A percentile compares a stretch with the other conserved stretches of the same genome.
Evolutionary conservation across 92 coral and sea anemone genomes (phyloP).

Genomic region (Zoanthus sociatus): DNA sequence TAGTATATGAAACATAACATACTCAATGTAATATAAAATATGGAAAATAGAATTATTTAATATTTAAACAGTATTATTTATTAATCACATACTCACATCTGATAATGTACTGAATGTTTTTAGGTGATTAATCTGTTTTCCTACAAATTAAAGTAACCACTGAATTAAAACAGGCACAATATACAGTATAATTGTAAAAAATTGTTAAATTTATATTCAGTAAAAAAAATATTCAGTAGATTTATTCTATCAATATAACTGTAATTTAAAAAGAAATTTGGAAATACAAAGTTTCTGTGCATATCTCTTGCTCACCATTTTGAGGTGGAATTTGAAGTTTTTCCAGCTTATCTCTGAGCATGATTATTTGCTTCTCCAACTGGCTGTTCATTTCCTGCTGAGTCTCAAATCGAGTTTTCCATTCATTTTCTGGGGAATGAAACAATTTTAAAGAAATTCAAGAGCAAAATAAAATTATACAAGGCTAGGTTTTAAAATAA

Average conservation of each 20-base stretch:
- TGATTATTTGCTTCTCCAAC: slow-evolving; percentile 91
- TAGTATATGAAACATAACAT: no score
- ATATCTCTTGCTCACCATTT: slow-evolving; percentile 71
- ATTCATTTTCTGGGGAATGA: slow-evolving; percentile 81
- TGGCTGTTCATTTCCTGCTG: slow-evolving; percentile 97
- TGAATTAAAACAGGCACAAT: no score
- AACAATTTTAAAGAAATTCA: background rate
- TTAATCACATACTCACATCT: slow-evolving; percentile 79
- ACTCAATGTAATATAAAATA: no score
- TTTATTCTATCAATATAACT: no score
- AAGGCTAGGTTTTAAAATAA: background rate
- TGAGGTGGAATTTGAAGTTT: slow-evolving; percentile 88
- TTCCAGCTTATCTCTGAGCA: slow-evolving; percentile 89
- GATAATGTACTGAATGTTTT: slow-evolving; percentile 88
- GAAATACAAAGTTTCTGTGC: no score
- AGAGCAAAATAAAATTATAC: background rate
- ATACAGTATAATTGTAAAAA: no score
- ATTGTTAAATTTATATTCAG: no score
- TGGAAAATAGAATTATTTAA: background rate
- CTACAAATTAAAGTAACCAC: slow-evolving; percentile 38
- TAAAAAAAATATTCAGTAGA: no score
- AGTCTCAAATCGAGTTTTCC: slow-evolving; percentile 97
- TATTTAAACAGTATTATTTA: background rate
- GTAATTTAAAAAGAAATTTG: no score
- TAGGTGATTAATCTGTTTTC: slow-evolving; percentile 77